These are phyloP conservation scores for Hylia prasina DNA, from an alignment of 2,113 vertebrate species.

Conservation along the genomic window DNA sequence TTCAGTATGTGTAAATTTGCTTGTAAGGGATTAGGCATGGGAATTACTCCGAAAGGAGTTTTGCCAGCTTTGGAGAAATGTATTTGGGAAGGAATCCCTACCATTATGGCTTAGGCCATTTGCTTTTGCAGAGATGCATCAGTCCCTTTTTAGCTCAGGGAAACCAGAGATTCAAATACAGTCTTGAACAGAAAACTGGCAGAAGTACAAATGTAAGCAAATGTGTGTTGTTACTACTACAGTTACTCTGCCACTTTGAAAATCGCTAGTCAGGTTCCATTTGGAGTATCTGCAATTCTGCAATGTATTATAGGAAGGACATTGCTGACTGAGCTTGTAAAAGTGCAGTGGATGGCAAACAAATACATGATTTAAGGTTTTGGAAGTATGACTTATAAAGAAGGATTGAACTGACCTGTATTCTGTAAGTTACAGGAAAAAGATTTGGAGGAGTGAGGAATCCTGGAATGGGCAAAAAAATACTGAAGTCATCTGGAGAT, in stretches of 20 bases:
- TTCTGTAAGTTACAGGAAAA: slow-evolving; percentile 47
- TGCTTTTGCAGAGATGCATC: background rate
- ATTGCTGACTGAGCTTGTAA: slow-evolving; percentile 56
- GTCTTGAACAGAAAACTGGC: background rate
- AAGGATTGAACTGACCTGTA: slow-evolving; percentile 60
- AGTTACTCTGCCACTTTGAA: slow-evolving; percentile 16
- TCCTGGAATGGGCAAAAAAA: slow-evolving; percentile 43
- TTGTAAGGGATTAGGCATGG: background rate
- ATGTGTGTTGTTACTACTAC: background rate
- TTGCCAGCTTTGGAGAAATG: background rate
- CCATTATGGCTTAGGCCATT: background rate
- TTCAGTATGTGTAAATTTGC: background rate
- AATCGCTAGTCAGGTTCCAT: slow-evolving; percentile 21
- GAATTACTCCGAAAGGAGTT: background rate
- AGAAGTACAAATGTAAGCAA: background rate
- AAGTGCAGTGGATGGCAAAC: slow-evolving; percentile 62
- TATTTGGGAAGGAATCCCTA: background rate
- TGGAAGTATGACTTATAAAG: slow-evolving; percentile 58
- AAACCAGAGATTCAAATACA: background rate
- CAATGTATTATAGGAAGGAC: slow-evolving; percentile 42
- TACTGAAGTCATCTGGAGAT: background rate
- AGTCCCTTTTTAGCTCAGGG: background rate
- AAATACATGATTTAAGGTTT: slow-evolving; percentile 67
- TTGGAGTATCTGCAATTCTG: slow-evolving; percentile 51
- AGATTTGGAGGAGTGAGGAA: slow-evolving; percentile 36